A percentile compares a stretch with the other conserved stretches of the same genome.
These are phyloP conservation scores for Theristicus caerulescens DNA, from an alignment of 2,113 vertebrate genomes.

Conservation along the genomic window DNA sequence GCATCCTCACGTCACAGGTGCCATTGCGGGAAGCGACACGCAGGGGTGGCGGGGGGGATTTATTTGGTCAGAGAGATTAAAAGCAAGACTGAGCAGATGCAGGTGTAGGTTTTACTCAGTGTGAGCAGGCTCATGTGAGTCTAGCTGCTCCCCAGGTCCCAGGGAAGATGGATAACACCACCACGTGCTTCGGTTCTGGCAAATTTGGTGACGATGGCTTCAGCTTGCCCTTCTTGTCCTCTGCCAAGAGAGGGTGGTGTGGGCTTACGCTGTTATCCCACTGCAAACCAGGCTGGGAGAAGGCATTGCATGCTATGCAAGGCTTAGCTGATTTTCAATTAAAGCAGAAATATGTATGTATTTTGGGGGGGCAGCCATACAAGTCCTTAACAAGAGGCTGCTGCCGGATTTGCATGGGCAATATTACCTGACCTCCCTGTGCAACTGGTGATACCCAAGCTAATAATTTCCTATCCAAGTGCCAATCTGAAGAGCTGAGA, in stretches of 20 bases:
- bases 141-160: not conserved
- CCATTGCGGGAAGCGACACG: rapidly evolving
- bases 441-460: not conserved
- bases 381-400: not conserved
- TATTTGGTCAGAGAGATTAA: not conserved
- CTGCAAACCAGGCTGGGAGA: not conserved
- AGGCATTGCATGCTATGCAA: not conserved
- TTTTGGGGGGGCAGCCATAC: not conserved
- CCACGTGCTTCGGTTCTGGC: rapidly evolving
- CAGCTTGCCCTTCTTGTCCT: not conserved
- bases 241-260: not conserved
- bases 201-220: rapidly evolving
- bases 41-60: no score
- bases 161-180: rapidly evolving
- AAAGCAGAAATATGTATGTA: not conserved
- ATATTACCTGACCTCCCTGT: not conserved
- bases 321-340: not conserved
- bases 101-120: not conserved
- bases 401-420: not conserved
- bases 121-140: not conserved
- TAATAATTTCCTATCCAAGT: not conserved
- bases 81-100: not conserved
- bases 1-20: rapidly evolving
- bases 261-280: not conserved
- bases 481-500: constrained; percentile 14